Evolutionary conservation across 2,797 vertebrate genomes (phyloP), one percentile per base, ranked within the genome.

Genomic region (Neomorphus geoffroyi): DNA sequence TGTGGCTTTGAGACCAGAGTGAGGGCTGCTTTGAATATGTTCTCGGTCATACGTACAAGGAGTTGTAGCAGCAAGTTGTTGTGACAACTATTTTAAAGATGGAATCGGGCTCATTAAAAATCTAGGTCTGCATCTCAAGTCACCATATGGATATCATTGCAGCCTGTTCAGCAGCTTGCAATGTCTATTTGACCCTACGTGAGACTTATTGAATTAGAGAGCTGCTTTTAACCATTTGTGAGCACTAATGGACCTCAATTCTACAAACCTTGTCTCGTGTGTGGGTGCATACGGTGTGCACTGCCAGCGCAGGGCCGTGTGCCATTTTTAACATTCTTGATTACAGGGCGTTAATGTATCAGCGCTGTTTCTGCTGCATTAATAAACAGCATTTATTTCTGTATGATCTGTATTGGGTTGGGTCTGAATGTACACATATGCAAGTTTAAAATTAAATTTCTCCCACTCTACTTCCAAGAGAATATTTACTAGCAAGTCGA

Each of bases 311-410:
- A 79, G 23, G 93, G 78, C 82, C 85, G 61, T 45, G 23, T 41
- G 80, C 61, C 84, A 48, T 64, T 58, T 94, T 90, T 96, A 66
- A 73, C 27, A 19, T 94, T 90, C 70, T 80, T 86, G 33, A 45
- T 71, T 71, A 56, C 10, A 61, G n/a, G 15, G 28, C 74, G 53
- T 92, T 86, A 86, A 73, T 37, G 16, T 65, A 73, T 75, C 74
- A 80, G 56, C 56, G 80, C 53, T n/a, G 57, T 41, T 86, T 88
- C 70, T 88, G 54, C 56, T 90, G 64, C 50, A 33, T 92, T 92
- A 77, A 60, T 71, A 73, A 94, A 57, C 1, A 2, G 53, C 7
- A 0, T 86, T 94, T 90, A 75, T 84, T 86, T 94, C 83, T 67
- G 33, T 82, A 46, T 66, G 62, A 77, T 91, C 24, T 60, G 24